Conservation (phyloP, 2,888 invertebrate genomes). For the Rotaria socialis region DNA sequence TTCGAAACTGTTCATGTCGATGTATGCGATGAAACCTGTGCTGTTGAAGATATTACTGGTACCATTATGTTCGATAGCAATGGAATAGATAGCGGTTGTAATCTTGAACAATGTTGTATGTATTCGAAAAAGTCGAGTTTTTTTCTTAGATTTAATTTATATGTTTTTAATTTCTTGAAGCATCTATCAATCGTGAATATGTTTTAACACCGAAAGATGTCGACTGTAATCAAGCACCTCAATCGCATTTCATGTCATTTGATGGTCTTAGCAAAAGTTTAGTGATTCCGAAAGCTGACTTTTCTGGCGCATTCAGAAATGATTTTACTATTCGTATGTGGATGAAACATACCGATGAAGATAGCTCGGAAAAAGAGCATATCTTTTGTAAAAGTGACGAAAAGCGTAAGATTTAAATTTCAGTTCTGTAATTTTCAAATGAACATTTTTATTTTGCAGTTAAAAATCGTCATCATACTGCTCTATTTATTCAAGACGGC, state of each 20-base stretch:
- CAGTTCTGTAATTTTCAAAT: background rate
- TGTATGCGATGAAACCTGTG: conserved; percentile 20
- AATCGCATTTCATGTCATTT: background rate
- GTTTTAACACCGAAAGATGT: background rate
- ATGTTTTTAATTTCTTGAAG: background rate
- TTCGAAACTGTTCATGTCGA: conserved; percentile 7
- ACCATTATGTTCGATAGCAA: background rate
- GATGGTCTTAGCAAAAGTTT: background rate
- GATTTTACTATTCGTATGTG: conserved; percentile 14
- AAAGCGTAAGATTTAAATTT: background rate
- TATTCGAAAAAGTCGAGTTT: background rate
- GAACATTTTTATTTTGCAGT: background rate
- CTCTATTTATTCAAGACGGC: conserved; percentile 8
- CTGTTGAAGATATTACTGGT: background rate
- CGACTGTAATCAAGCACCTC: background rate
- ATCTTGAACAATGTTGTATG: conserved; percentile 22
- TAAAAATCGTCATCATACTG: conserved; percentile 33
- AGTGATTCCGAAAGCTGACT: background rate
- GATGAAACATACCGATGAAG: background rate
- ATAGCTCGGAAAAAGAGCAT: background rate
- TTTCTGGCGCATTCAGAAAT: background rate
- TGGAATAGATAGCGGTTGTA: background rate
- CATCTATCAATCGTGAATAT: background rate
- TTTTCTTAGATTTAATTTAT: background rate
- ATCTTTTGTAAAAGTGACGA: conserved; percentile 33